Base-by-base conservation (phyloP, 2,888 invertebrate genomes). In the Teleiodes luculella region DNA sequence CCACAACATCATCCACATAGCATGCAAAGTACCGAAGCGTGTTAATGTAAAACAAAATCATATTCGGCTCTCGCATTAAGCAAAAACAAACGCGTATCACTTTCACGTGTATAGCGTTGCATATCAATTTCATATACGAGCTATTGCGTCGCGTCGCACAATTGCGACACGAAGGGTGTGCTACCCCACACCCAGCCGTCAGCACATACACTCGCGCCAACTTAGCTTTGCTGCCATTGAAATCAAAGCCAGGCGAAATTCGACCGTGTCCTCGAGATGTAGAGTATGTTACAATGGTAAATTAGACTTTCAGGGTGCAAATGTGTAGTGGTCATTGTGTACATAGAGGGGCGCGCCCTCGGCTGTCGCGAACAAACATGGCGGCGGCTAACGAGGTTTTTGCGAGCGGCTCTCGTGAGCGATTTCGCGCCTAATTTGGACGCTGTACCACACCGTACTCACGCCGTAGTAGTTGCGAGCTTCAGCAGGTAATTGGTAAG, bases 381-480 rank as follows among this genome's bases (percentile, higher is more conserved):
- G 88, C 88, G 78, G 78, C 79, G 74, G 71, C 79, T 86, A 86
- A 88, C 86, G 82, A 86, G 82, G 85, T 87, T 87, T 86, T 85
- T 86, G 84, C 81, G 81, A 79, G 76, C 69, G 71, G 67, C 74
- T 70, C 79, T 82, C 80, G 86, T 84, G 86, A 83, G 75, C 81
- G 83, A 83, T 87, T 87, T 87, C 86, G 86, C 88, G 88, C 87
- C 88, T 86, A 86, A 86, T 87, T 86, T 86, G 75, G 78, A 82
- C 73, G 78, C 30, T 53, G 50, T 13, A 14, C 14, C 14, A 24
- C 24, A 24, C 54, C 43, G 30, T 30, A 20, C 41, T 24, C 20
- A 11, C 41, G 20, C 6, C 14, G n/a, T 37, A 20, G 46, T 55
- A 55, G 50, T 50, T 51, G 46, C 43, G 43, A 37, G 46, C 30